Evolutionary conservation across 1,140 invertebrate species (phyloP).

Genomic region (Polypedilum vanderplanki): DNA sequence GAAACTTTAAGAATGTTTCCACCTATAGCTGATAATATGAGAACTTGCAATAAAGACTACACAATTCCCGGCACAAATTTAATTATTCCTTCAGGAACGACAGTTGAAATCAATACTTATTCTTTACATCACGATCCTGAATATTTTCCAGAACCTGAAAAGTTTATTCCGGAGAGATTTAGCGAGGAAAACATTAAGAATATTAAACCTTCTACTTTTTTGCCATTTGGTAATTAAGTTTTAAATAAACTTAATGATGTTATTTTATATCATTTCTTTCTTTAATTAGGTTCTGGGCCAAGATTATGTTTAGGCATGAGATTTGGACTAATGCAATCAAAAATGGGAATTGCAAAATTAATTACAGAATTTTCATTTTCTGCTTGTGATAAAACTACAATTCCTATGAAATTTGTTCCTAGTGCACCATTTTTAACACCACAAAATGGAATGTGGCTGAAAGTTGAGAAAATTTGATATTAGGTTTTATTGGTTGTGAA

Average conservation of each 20-base stretch:
- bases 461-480: conserved; percentile 32
- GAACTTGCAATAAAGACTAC: conserved; percentile 47
- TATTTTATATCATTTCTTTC: conserved; percentile 33
- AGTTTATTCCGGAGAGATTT: conserved; percentile 54
- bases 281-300: conserved; percentile 34
- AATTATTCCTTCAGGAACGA: conserved; percentile 45
- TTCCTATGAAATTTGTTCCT: conserved; percentile 36
- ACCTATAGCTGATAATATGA: conserved; percentile 27
- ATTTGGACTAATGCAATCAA: conserved; percentile 46
- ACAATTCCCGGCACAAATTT: conserved; percentile 46
- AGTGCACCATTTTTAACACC: conserved; percentile 35
- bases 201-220: conserved; percentile 48
- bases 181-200: conserved; percentile 48
- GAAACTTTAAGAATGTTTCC: conserved; percentile 35
- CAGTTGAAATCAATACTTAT: conserved; percentile 33
- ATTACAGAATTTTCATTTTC: conserved; percentile 34
- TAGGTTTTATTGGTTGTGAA: too few relatives aligned
- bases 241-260: conserved; percentile 53
- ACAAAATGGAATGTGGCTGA: conserved; percentile 40
- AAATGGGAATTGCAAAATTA: conserved; percentile 37
- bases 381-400: conserved; percentile 9
- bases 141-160: conserved; percentile 49
- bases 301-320: conserved; percentile 42
- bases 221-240: conserved; percentile 60
- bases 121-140: conserved; percentile 53